A percentile compares a stretch with the other conserved stretches of the same genome.
phyloP scores from a whole-genome alignment of 2,888 invertebrate genomes.

The Netelia virgata region DNA sequence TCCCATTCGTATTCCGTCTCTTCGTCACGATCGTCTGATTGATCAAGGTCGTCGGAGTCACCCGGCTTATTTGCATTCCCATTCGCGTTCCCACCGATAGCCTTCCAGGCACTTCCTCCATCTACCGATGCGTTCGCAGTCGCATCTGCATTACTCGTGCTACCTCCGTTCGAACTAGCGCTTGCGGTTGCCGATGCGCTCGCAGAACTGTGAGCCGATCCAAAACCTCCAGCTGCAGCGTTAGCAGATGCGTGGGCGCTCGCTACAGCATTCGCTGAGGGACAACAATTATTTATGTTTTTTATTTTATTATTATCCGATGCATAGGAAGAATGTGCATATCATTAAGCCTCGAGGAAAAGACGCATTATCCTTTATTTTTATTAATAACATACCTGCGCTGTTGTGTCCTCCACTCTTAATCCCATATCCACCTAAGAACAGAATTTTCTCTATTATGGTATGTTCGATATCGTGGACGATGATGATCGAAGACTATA shows the following conservation, averaged over 20 bases:
- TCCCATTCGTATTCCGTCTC: slow-evolving; percentile 46
- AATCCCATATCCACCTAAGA: slow-evolving; percentile 60
- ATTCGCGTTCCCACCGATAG: slow-evolving; percentile 32
- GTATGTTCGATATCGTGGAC: background rate
- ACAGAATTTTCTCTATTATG: background rate
- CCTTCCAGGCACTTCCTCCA: slow-evolving; percentile 49
- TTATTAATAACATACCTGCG: slow-evolving; percentile 30
- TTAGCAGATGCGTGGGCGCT: slow-evolving; percentile 42
- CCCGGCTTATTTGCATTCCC: slow-evolving; percentile 55
- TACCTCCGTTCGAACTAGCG: slow-evolving; percentile 5
- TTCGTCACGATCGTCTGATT: slow-evolving; percentile 29
- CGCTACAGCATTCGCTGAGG: slow-evolving; percentile 49
- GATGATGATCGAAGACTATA: too few species aligned
- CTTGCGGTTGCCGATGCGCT: slow-evolving; percentile 49
- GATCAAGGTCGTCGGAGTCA: slow-evolving; percentile 51
- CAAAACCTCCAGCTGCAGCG: slow-evolving; percentile 25
- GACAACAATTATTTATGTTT: background rate
- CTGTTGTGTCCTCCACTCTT: slow-evolving; percentile 42
- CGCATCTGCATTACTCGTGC: slow-evolving; percentile 51
- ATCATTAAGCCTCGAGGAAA: background rate
- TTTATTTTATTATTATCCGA: background rate
- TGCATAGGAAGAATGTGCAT: background rate
- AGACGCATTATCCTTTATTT: background rate
- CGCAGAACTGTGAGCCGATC: slow-evolving; percentile 51
- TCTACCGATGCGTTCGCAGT: slow-evolving; percentile 47